Evolutionary conservation across 2,888 invertebrate species (phyloP), one percentile per base, ranked within the genome.

Genomic region (Antheraea assamensis): DNA sequence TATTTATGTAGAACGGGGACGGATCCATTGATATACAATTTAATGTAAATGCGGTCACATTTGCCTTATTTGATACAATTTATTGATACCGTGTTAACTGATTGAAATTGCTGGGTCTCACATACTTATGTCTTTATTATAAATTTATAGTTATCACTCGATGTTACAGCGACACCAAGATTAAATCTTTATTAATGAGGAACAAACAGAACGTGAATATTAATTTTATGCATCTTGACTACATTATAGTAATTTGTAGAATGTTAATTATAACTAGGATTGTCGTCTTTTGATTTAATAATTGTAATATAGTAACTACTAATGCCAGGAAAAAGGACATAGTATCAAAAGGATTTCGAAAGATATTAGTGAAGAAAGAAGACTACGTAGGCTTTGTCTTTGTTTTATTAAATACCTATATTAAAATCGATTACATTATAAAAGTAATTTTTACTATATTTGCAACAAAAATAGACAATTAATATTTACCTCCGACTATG

Each of bases 21-120:
- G 84, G 81, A 87, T 89, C 87, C 86, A 88, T 88, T 88, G 89
- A 88, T 83, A 87, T 83, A 79, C 87, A 90, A 90, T 91, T 90
- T 88, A 86, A 89, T 89, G 86, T 85, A 85, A 89, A 88, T 87
- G 81, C 78, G 75, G 76, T 81, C 79, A 80, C 80, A 76, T 73
- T 81, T 80, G 82, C 85, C 85, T 86, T 87, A 86, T 86, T 85
- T 81, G 82, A 78, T 80, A 78, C 77, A 80, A 80, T 81, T 83
- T 83, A 83, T 84, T 81, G 81, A 75, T 80, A 76, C 78, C 81
- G 58, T 79, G 76, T 80, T 61, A 68, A 74, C 68, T 66, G 71
- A 72, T 66, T 68, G 52, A 66, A 66, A 73, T 73, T 42, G 30
- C 61, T 47, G 27, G 74, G 49, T 55, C 64, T 31, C 68, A 72